Evolutionary conservation across 2,797 vertebrate genomes (phyloP), one percentile per base, ranked within the genome.

Genomic region (Australoheros facetus): DNA sequence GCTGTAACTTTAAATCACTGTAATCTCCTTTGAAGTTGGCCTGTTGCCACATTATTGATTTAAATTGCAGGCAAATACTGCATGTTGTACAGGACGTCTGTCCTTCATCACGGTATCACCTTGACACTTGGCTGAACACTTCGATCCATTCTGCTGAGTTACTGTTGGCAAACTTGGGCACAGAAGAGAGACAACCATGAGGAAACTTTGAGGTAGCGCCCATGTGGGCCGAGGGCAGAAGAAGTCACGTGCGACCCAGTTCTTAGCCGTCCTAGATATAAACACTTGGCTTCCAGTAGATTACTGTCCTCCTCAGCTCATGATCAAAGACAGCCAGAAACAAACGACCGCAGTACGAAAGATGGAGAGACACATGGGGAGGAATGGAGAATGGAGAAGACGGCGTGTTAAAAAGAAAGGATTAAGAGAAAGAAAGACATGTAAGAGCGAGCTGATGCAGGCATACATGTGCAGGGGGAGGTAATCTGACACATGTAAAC

Each of bases 201-300:
- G 54, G 69, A 88, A 91, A 90, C 82, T 90, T 88, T 73, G 80
- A 90, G 85, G 88, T 87, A 84, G 80, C 13, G 66, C 80, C 86
- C 81, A 53, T 79, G 77, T 55, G 75, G 82, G 86, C 85, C 82
- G 28, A 73, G 83, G 80, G 91, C 83, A 86, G 74, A 73, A 87
- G 76, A 85, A 87, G 91, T 88, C 88, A 90, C 75, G 82, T 90
- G 91, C 78, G 93, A 94, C 93, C 93, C 88, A 92, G 83, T 93
- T 94, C 85, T 91, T 80, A 80, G 78, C 89, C 90, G 92, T 93
- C 89, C 92, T 85, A 93, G 91, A 90, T 92, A 92, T 89, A 90
- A 88, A 93, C 85, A 87, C 89, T 93, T 90, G 87, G 85, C 87
- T 91, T 93, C 87, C 79, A 89, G 83, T 91, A 88, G 89, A 92